These are phyloP conservation scores for Melinopterus prodromus DNA, from an alignment of 2,888 invertebrate genomes.

Conservation along the genomic window DNA sequence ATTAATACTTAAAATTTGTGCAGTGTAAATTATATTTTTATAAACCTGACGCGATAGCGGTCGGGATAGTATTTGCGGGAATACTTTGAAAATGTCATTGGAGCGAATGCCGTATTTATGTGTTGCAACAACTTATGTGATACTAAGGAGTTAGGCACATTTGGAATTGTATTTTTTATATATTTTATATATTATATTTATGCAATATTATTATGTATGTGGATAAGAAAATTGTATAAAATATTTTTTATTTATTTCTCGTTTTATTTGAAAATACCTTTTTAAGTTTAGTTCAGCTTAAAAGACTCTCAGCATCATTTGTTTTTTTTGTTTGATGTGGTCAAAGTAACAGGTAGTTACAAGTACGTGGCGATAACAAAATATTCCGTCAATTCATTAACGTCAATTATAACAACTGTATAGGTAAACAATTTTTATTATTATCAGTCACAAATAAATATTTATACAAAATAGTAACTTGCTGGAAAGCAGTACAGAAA, in stretches of 20 bases:
- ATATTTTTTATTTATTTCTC: neutral
- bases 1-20: too few relatives aligned
- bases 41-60: too few relatives aligned
- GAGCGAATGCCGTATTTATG: neutral
- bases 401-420: constrained; percentile 17
- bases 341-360: too few relatives aligned
- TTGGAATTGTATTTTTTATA: neutral
- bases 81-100: neutral
- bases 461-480: constrained; percentile 53
- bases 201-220: constrained; percentile 13
- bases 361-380: neutral
- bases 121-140: neutral
- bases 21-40: too few relatives aligned
- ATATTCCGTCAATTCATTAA: neutral
- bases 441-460: constrained; percentile 58
- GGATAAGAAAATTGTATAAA: constrained; percentile 12
- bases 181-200: neutral
- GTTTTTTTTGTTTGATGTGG: too few relatives aligned
- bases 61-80: neutral
- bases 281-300: too few relatives aligned
- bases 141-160: neutral
- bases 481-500: constrained; percentile 38
- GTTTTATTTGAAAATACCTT: neutral
- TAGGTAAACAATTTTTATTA: constrained; percentile 47
- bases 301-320: too few relatives aligned